Evolutionary conservation across 1,140 invertebrate species (phyloP).

Genomic region (Drosophila neocordata): DNA sequence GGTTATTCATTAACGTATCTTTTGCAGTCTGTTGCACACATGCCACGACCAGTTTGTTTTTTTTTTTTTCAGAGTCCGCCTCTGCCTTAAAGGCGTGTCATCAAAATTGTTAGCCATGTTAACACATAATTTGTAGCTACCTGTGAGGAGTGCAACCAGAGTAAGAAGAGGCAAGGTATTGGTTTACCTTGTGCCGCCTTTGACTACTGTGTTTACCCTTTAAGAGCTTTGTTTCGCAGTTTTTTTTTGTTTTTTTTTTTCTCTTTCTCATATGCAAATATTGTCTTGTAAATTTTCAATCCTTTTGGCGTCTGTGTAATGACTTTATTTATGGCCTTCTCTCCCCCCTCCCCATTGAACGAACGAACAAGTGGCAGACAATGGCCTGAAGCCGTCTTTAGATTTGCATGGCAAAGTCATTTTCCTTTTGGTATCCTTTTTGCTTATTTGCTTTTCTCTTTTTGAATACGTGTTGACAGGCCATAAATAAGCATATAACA

Average conservation of each 20-base stretch:
- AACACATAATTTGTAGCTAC: constrained; percentile 73
- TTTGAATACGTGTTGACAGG: constrained; percentile 57
- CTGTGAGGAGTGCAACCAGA: constrained; percentile 10
- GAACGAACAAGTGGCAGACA: constrained; percentile 42
- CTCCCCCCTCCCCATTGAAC: not conserved
- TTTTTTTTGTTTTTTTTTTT: not conserved
- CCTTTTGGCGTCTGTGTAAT: constrained; percentile 57
- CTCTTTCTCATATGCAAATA: constrained; percentile 11
- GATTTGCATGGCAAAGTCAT: constrained; percentile 68
- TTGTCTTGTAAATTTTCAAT: constrained; percentile 6
- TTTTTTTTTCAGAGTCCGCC: not conserved
- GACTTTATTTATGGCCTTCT: constrained; percentile 70
- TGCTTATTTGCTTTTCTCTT: constrained; percentile 11
- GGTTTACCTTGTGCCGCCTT: constrained; percentile 31
- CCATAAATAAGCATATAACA: constrained; percentile 63
- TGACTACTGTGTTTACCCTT: constrained; percentile 46
- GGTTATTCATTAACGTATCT: constrained; percentile 3
- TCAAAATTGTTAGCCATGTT: constrained; percentile 58
- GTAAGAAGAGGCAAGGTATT: constrained; percentile 28
- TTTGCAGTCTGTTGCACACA: constrained; percentile 1
- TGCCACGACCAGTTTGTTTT: not conserved
- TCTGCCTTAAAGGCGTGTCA: constrained; percentile 52
- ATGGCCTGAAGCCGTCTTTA: constrained; percentile 48
- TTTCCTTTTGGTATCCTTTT: constrained; percentile 7
- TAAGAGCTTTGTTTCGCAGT: not conserved